Percentiles rank a stretch among this genome's conserved stretches.
These are phyloP conservation scores for Epistrophe eligans DNA, from an alignment of 2,888 invertebrate genomes.

Conservation along the genomic window DNA sequence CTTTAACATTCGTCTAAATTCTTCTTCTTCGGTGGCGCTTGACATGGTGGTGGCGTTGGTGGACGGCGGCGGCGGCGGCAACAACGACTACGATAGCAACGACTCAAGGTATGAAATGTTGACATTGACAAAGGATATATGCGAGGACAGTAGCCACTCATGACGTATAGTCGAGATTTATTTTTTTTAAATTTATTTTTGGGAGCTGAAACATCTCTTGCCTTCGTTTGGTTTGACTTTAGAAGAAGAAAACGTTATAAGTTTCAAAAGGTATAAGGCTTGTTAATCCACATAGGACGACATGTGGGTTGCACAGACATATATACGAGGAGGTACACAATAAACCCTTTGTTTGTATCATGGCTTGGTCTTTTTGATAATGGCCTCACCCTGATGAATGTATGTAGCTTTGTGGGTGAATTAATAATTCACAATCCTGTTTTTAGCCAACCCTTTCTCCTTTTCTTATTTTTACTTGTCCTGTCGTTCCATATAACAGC, in stretches of 20 bases:
- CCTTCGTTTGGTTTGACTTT: slow-evolving; percentile 24
- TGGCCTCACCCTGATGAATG: slow-evolving; percentile 31
- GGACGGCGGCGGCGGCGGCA: not conserved
- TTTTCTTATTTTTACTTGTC: not conserved
- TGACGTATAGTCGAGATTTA: slow-evolving; percentile 48
- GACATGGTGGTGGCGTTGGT: slow-evolving; percentile 25
- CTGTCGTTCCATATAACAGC: not conserved
- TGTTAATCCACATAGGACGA: slow-evolving; percentile 53
- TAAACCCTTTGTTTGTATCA: slow-evolving; percentile 11
- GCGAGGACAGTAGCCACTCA: slow-evolving; percentile 76
- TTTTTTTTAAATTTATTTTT: slow-evolving; percentile 50
- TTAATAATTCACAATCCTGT: slow-evolving; percentile 65
- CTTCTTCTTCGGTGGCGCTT: slow-evolving; percentile 42
- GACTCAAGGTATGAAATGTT: slow-evolving; percentile 50
- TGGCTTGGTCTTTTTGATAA: slow-evolving; percentile 40
- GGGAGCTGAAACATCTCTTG: slow-evolving; percentile 13
- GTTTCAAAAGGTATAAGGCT: slow-evolving; percentile 36
- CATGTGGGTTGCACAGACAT: slow-evolving; percentile 61
- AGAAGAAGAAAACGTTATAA: slow-evolving; percentile 25
- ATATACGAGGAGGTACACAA: not conserved
- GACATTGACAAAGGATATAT: slow-evolving; percentile 75
- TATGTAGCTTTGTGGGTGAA: slow-evolving; percentile 26
- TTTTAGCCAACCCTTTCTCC: slow-evolving; percentile 63
- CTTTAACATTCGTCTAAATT: slow-evolving; percentile 43
- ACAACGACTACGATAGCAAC: not conserved